Evolutionary conservation across 2,888 invertebrate species (phyloP), one percentile per base, ranked within the genome.

Genomic region (Phyllotreta striolata): DNA sequence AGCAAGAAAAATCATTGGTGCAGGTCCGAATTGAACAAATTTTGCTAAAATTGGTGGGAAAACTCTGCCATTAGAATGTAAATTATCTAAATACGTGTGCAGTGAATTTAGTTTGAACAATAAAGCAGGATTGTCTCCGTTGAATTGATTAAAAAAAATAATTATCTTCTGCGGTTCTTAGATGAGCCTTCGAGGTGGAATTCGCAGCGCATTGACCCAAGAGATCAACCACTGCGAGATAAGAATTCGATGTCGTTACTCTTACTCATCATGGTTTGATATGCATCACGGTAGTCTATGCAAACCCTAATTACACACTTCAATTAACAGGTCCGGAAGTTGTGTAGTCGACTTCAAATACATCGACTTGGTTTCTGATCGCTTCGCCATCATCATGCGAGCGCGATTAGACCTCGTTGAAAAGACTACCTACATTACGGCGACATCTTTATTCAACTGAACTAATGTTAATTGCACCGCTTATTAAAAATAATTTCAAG

Each of bases 271-370:
- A 71, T 66, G 62, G 66, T 71, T 73, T 72, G 76, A 74, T 74
- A 74, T 74, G 73, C 74, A 74, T 74, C 75, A 71, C 73, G 73
- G 72, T 72, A 72, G 70, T 49, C 70, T 72, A 76, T 75, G 76
- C 74, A 74, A 75, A 75, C 72, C 74, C 71, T 72, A 76, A 76
- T 75, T 76, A 76, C 69, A 75, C 73, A 76, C 72, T 73, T 73
- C 74, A 76, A 76, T 75, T 73, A 73, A 66, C 72, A 72, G 69
- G 70, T 72, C 68, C 70, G 72, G 72, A 73, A 73, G 67, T 68
- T 54, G 60, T 60, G 51, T 61, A 58, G 35, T 49, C 24, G 49
- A 52, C 37, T 41, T 38, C 34, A 41, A 59, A 40, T 37, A 35
- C 46, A 13, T 56, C 46, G 46, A 12, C 35, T 56, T 56, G 44